Base-by-base conservation (phyloP, 2,113 vertebrate species). In the Sciurus niger region DNA sequence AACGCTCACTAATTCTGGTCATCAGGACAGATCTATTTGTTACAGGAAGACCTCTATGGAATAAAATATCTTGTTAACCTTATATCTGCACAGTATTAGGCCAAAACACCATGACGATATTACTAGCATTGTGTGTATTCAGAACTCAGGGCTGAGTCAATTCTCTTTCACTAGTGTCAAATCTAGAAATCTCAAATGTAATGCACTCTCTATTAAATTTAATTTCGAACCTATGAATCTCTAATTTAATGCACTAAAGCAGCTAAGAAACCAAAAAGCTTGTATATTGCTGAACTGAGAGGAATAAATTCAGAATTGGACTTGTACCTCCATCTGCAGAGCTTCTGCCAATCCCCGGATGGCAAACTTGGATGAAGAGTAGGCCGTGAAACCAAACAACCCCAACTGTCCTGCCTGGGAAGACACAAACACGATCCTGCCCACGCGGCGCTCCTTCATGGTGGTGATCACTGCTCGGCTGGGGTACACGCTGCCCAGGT, bases 381-480 rank as follows among this genome's bases (percentile, higher is more conserved):
- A 99, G 83, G 99, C 99, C 0, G 99, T 99, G 95, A 99, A 99
- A 46, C 99, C 99, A 40, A 99, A 99, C 0, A 99, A 97, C 10
- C 99, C 99, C 1, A 99, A 83, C 48, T 99, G 99, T 0, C 99
- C 99, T 0, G 99, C 99, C 98, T 99, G 99, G 8, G 99, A 99
- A 0, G 99, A 99, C 7, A 99, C 99, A 40, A 99, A 99, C 77
- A 99, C 99, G 84, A 99, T 99, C 89, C 99, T 99, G 55, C 99
- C 99, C 99, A 99, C 99, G 24, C 99, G 98, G 60, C 99, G 98
- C 95, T 99, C 99, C 98, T 99, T 99, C 99, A 99, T 99, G 94
- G 99, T 99, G 74, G 99, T 97, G 34, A 99, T 99, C 17, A 99
- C 99, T 0, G 99, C 99, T 37, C 99, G 98, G 43, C 99, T 99